Evolutionary conservation across 2,113 vertebrate species (phyloP), one percentile per base, ranked within the genome.

Genomic region (Psilopsiagon aurifrons): DNA sequence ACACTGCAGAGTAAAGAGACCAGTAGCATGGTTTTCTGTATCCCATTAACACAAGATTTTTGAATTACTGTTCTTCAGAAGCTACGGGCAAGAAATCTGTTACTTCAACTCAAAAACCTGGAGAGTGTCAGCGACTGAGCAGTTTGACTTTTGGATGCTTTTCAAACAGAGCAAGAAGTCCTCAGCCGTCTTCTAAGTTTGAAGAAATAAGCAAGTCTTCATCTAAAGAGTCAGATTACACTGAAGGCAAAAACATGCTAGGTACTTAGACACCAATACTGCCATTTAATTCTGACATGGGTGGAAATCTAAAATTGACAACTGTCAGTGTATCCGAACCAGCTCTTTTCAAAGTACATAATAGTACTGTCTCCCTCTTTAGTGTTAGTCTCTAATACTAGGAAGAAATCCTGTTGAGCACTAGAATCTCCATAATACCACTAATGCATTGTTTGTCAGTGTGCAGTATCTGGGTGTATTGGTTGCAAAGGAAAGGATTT

Each of bases 91-190:
- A 98, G 97, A 97, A 97, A 35, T 96, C 94, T n/a, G 70, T 90
- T 52, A 83, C 94, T 49, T 92, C 95, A 66, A 33, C 96, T 51
- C 93, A 98, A 63, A 98, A 98, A 81, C 97, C 98, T 19, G 98
- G 97, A 4, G 98, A 99, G 87, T 99, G 99, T 54, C 99, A 99
- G 89, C 98, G 98, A 27, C 98, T 99, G 63, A 99, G 99, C 97
- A 98, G 98, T 95, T 98, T 99, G 96, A 99, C 99, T 10, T 99
- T 99, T 59, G 99, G 99, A 83, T 99, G 99, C 94, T 99, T 99
- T 96, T 98, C 98, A 81, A 98, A 99, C 85, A 98, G 98, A 97
- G 98, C 98, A 88, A 99, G 98, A 97, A 99, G 97, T 88, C 98
- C 99, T 35, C 98, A 99, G 90, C 98, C 98, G 7, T 98, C 98